Evolutionary conservation across 2,113 vertebrate species (phyloP).

Genomic region (Nesoenas mayeri): DNA sequence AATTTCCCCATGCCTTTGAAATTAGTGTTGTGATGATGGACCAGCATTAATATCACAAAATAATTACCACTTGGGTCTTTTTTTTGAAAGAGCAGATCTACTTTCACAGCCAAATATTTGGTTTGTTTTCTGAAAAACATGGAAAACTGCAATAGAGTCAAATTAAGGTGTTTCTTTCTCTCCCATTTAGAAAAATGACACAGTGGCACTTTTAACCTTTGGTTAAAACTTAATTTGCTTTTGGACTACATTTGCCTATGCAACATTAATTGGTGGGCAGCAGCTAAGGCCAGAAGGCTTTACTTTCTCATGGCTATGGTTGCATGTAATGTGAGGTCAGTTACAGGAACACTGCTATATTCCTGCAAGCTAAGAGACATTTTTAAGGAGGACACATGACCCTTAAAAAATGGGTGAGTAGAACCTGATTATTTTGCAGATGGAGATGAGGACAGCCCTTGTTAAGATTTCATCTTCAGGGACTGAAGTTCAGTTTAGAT

Average conservation of each 20-base stretch:
- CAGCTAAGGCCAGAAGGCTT: background rate
- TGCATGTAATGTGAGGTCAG: background rate
- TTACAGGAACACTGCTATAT: background rate
- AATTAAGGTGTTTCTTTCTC: background rate
- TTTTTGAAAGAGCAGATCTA: background rate
- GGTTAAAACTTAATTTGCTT: background rate
- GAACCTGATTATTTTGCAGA: background rate
- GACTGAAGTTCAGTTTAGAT: background rate
- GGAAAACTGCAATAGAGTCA: background rate
- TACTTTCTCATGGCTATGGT: background rate
- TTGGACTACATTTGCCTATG: background rate
- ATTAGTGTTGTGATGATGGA: background rate
- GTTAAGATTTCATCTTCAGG: background rate
- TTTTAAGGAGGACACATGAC: background rate
- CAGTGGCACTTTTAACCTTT: background rate
- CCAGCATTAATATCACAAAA: background rate
- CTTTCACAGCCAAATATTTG: background rate
- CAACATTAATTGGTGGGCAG: background rate
- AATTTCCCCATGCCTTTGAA: background rate
- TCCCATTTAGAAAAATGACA: background rate
- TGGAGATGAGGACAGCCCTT: background rate
- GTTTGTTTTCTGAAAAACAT: background rate
- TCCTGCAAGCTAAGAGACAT: background rate
- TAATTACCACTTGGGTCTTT: background rate
- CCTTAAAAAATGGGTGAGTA: background rate